These are phyloP conservation scores for Malthinus flaveolus DNA, from an alignment of 2,888 invertebrate species.

Conservation along the genomic window DNA sequence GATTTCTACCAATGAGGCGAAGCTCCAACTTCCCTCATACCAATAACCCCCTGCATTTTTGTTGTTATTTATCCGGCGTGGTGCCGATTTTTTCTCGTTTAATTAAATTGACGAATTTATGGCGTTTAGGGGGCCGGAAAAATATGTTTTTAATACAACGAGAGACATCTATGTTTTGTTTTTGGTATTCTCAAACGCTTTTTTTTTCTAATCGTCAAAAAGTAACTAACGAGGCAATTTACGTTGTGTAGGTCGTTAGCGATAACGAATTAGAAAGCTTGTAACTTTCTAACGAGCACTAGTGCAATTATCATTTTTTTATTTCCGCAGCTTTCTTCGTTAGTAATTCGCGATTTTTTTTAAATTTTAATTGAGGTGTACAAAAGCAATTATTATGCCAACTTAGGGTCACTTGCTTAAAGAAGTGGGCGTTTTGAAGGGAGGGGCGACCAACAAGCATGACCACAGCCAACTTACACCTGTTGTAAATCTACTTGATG, in stretches of 20 bases:
- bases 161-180: slow-evolving; percentile 3
- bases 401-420: slow-evolving; percentile 33
- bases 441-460: slow-evolving; percentile 35
- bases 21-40: slow-evolving; percentile 13
- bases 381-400: background rate
- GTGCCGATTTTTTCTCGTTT: background rate
- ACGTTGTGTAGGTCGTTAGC: too few relatives aligned
- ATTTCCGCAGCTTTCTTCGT: too few relatives aligned
- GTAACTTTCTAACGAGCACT: too few relatives aligned
- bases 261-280: too few relatives aligned
- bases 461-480: slow-evolving; percentile 35
- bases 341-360: too few relatives aligned
- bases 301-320: too few relatives aligned
- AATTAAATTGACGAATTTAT: slow-evolving; percentile 5
- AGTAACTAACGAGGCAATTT: background rate
- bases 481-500: slow-evolving; percentile 32
- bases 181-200: background rate
- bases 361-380: too few relatives aligned
- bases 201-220: background rate
- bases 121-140: background rate
- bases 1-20: slow-evolving; percentile 33
- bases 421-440: slow-evolving; percentile 37
- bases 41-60: slow-evolving; percentile 17
- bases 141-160: background rate
- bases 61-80: background rate